phyloP scores from a whole-genome alignment of 2,113 vertebrate species.

The Thunnus thynnus region DNA sequence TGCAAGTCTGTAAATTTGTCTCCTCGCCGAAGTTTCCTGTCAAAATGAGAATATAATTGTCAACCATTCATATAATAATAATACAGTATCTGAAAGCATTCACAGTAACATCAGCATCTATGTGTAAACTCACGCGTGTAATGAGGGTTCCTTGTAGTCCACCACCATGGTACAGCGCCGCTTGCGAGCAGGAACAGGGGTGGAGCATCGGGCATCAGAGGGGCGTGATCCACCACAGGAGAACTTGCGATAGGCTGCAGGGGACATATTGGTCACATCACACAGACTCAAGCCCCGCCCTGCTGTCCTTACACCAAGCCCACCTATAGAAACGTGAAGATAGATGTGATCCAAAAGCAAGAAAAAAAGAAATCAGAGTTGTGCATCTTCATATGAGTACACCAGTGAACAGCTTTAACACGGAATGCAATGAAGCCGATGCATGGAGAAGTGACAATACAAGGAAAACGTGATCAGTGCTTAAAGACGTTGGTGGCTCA shows the following conservation, averaged over 20 bases:
- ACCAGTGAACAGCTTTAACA: constrained; percentile 25
- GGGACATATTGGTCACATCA: constrained; percentile 91
- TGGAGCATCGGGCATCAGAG: constrained; percentile 62
- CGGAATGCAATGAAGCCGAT: neutral
- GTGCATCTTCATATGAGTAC: too few species aligned
- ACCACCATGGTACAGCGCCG: constrained; percentile 86
- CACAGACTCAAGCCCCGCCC: constrained; percentile 83
- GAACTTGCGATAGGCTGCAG: constrained; percentile 76
- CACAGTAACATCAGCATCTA: neutral
- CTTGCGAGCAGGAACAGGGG: constrained; percentile 70
- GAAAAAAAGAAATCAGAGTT: neutral
- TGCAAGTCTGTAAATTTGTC: constrained; percentile 93
- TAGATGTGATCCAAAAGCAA: constrained; percentile 30
- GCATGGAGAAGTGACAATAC: neutral
- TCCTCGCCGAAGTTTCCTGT: constrained; percentile 95
- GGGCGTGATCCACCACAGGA: constrained; percentile 62
- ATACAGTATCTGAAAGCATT: neutral
- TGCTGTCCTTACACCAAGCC: constrained; percentile 73
- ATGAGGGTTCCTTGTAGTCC: constrained; percentile 92
- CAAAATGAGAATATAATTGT: neutral
- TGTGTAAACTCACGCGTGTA: constrained; percentile 79
- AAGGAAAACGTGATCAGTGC: constrained; percentile 13
- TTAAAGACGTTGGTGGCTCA: neutral
- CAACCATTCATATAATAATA: neutral
- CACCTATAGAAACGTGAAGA: constrained; percentile 79